These are phyloP conservation scores for Nannoperca australis DNA, from an alignment of 2,797 vertebrate genomes.

Conservation along the genomic window DNA sequence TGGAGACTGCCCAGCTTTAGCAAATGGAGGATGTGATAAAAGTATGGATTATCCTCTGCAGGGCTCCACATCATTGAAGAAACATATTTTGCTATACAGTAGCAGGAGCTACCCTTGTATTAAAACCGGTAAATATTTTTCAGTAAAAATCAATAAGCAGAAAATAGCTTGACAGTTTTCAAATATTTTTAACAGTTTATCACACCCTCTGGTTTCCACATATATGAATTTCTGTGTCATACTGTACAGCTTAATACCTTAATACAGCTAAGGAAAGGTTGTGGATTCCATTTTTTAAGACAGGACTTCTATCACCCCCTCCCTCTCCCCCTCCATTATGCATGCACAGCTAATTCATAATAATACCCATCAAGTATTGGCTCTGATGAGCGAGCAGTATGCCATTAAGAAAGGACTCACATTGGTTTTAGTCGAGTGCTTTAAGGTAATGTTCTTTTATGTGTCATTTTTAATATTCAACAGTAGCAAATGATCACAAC, in stretches of 20 bases:
- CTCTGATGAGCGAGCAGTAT: conserved; percentile 65
- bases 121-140: conserved; percentile 64
- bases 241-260: conserved; percentile 31
- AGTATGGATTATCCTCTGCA: conserved; percentile 59
- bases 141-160: conserved; percentile 55
- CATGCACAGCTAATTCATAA: conserved; percentile 73
- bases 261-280: conserved; percentile 41
- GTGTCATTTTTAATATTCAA: conserved; percentile 76
- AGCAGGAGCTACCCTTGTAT: conserved; percentile 29
- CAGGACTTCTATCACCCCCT: conserved; percentile 53
- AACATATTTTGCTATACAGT: conserved; percentile 28
- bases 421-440: conserved; percentile 76
- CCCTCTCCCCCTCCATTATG: conserved; percentile 47
- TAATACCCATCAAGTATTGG: conserved; percentile 74
- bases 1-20: conserved; percentile 31
- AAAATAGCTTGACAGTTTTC: conserved; percentile 50
- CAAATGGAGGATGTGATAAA: conserved; percentile 59
- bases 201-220: conserved; percentile 35
- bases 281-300: conserved; percentile 46
- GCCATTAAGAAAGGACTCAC: conserved; percentile 75
- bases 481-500: conserved; percentile 75
- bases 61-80: conserved; percentile 30
- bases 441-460: conserved; percentile 79
- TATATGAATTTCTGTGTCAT: conserved; percentile 45
- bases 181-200: conserved; percentile 47